A percentile compares a stretch with the other conserved stretches of the same genome.
These are phyloP conservation scores for Rhadinocentrus ornatus DNA, from an alignment of 2,797 vertebrate species.

Conservation along the genomic window DNA sequence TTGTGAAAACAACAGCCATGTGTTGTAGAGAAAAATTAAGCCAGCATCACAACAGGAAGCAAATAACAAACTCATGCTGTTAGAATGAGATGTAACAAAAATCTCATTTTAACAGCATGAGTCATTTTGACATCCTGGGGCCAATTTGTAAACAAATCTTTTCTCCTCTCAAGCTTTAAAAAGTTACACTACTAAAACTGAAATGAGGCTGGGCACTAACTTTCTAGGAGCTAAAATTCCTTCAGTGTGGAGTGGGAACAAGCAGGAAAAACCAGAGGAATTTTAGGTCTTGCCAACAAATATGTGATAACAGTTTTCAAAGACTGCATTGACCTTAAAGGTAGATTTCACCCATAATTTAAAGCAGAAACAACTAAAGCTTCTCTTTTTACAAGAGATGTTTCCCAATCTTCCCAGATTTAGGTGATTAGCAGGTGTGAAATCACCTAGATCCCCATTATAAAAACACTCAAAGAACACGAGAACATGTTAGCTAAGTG, in stretches of 20 bases:
- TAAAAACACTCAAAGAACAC: slow-evolving; percentile 4
- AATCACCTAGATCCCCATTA: neutral
- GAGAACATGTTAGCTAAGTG: neutral
- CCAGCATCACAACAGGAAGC: slow-evolving; percentile 54
- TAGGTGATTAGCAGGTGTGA: slow-evolving; percentile 52
- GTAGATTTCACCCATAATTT: slow-evolving; percentile 28
- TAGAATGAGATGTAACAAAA: slow-evolving; percentile 56
- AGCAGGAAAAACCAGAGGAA: slow-evolving; percentile 33
- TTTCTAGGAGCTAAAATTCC: slow-evolving; percentile 54
- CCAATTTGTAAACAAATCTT: slow-evolving; percentile 73
- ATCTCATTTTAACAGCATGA: slow-evolving; percentile 64
- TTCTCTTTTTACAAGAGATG: neutral
- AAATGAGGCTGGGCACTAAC: slow-evolving; percentile 22
- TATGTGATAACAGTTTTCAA: slow-evolving; percentile 18
- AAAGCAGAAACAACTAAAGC: slow-evolving; percentile 12
- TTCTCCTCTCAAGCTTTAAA: slow-evolving; percentile 9
- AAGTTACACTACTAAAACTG: slow-evolving; percentile 26
- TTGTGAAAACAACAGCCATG: slow-evolving; percentile 20
- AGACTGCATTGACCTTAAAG: slow-evolving; percentile 23
- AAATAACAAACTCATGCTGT: slow-evolving; percentile 65
- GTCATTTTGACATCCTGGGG: slow-evolving; percentile 50
- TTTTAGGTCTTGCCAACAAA: slow-evolving; percentile 13
- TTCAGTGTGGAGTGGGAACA: slow-evolving; percentile 31
- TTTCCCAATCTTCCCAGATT: neutral
- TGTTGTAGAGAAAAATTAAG: slow-evolving; percentile 1